Conservation (phyloP, 2,113 vertebrate species). For the Argyrosomus japonicus region DNA sequence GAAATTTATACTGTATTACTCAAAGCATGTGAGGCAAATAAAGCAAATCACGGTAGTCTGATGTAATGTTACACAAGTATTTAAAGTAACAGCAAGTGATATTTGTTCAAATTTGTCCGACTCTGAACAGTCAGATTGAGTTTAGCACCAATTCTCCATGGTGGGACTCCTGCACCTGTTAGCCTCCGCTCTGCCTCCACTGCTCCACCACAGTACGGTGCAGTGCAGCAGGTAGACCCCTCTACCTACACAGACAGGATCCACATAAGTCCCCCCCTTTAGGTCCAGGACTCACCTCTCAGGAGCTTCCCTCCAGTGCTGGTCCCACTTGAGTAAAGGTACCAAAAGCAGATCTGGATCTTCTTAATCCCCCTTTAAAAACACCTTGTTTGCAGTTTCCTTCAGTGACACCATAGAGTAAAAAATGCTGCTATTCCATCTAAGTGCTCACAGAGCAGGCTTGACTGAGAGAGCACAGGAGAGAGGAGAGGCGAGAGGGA, state of each 20-base stretch:
- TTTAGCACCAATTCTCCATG: conserved; percentile 38
- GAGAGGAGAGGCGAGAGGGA: conserved; percentile 63
- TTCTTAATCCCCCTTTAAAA: conserved; percentile 10
- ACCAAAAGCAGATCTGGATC: conserved; percentile 4
- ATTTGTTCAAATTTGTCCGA: not conserved
- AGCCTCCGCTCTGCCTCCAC: conserved; percentile 53
- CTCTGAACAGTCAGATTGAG: conserved; percentile 10
- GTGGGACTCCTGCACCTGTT: conserved; percentile 80
- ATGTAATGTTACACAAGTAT: conserved; percentile 21
- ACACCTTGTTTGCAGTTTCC: conserved; percentile 56
- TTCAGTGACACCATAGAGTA: conserved; percentile 44
- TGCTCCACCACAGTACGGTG: not conserved
- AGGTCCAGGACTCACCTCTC: conserved; percentile 63
- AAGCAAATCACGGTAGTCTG: not conserved
- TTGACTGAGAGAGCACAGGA: conserved; percentile 69
- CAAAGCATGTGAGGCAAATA: not conserved
- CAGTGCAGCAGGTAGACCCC: conserved; percentile 45
- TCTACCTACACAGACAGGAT: conserved; percentile 14
- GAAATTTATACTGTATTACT: not conserved
- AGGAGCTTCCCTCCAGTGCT: conserved; percentile 30
- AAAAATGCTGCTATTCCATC: conserved; percentile 76
- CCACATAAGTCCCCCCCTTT: not conserved
- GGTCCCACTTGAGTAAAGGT: conserved; percentile 34
- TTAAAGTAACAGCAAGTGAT: conserved; percentile 8
- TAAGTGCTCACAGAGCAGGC: conserved; percentile 68